Conservation (phyloP, 1,140 invertebrate species). For the Helicoverpa armigera region DNA sequence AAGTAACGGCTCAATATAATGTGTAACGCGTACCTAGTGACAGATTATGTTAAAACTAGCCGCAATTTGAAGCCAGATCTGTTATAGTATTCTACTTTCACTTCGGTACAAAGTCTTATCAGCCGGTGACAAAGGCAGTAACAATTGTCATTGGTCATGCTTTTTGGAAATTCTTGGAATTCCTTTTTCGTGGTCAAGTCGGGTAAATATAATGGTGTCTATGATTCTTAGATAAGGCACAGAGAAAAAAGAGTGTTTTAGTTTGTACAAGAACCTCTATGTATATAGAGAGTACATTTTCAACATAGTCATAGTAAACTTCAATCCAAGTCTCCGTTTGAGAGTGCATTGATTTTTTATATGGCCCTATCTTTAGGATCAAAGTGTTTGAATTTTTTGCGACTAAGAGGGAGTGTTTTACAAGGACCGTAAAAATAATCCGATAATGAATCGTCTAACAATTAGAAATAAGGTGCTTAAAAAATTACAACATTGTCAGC, state of each 20-base stretch:
- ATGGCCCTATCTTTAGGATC: too few relatives aligned
- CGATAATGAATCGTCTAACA: conserved; percentile 5
- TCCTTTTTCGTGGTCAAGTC: too few relatives aligned
- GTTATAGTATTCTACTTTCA: conserved; percentile 29
- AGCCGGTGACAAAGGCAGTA: not conserved
- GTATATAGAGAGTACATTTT: too few relatives aligned
- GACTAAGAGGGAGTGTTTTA: not conserved
- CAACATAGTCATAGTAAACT: too few relatives aligned
- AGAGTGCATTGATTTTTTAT: too few relatives aligned
- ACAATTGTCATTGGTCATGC: not conserved
- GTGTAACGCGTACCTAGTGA: conserved; percentile 15
- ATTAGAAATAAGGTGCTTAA: conserved; percentile 19
- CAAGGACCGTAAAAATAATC: conserved; percentile 17
- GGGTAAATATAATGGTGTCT: too few relatives aligned
- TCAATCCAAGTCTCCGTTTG: too few relatives aligned
- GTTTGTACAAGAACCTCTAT: too few relatives aligned
- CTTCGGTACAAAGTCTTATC: not conserved
- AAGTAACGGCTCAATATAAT: conserved; percentile 20
- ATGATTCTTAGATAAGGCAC: too few relatives aligned
- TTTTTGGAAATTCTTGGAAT: too few relatives aligned
- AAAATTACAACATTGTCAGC: not conserved
- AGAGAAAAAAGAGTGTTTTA: too few relatives aligned
- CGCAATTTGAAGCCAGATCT: conserved; percentile 12
- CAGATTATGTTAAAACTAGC: conserved; percentile 25
- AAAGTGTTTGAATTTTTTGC: too few relatives aligned